Base-by-base conservation (phyloP, 1,140 invertebrate species). In the Solen grandis region DNA sequence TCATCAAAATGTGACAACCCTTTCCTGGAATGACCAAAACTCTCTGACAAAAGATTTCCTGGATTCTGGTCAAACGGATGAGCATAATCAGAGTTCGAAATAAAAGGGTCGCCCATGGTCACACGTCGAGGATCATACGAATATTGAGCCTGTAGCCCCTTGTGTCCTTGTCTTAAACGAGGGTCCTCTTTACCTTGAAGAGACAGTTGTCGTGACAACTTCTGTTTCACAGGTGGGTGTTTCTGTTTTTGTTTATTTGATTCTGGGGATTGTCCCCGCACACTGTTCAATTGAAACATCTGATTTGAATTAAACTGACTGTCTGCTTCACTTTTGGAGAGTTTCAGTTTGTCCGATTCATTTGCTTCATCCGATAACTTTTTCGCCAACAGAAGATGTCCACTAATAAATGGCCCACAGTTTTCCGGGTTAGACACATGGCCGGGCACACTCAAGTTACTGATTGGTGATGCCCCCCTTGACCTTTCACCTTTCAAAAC, bases 121-220 rank as follows among this genome's bases (percentile, higher is more conserved):
- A 31, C 38, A 2, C 27, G 27, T 59, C 69, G 59, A 59, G 82
- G 77, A 57, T 78, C 83, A 52, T 76, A 81, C 19, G 81, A 84
- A 8, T 66, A 46, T 38, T 83, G 75, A 55, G 60, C 54, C 19
- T 83, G 76, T 22, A 74, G 16, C 13, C 35, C 5, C 8, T 50
- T 10, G 82, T 72, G 57, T 36, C 70, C 35, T 19, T 81, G 55
- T 54, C 52, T 63, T 57, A 96, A 90, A 65, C 96, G 92, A 10
- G 96, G 95, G 92, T 97, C 96, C 83, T 94, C 95, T 3, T 92
- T 91, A 0, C 96, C 96, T 92, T 97, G 97, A 0, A 97, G 90
- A 1, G 96, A 96, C 13, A 59, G 69, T 62, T 83, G 79, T 5
- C 76, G 84, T 22, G 74, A 74, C 10, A 76, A 50, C 38, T 68